These are phyloP conservation scores for Lamellibrachia columna DNA, from an alignment of 2,888 invertebrate species.

Conservation along the genomic window DNA sequence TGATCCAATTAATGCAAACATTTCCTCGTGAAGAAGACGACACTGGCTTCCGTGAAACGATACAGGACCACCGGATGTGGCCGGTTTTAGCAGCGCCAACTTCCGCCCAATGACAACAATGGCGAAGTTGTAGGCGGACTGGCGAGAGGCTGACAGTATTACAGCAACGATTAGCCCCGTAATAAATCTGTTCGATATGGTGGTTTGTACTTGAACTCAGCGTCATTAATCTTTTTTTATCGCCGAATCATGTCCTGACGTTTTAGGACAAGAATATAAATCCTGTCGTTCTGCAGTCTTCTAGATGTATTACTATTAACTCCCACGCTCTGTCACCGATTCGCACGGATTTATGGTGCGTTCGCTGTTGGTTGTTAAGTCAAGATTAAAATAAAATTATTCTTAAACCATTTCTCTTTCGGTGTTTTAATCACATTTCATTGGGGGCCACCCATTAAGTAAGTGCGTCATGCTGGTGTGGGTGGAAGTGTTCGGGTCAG, in stretches of 20 bases:
- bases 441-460: too few relatives aligned
- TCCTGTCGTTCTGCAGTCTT: too few relatives aligned
- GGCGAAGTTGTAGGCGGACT: background rate
- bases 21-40: background rate
- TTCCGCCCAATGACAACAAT: background rate
- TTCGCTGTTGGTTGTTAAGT: background rate
- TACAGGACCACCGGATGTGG: background rate
- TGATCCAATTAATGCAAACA: background rate
- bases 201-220: background rate
- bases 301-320: background rate
- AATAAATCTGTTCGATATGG: background rate
- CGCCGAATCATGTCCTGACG: background rate
- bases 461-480: too few relatives aligned
- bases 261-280: background rate
- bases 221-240: background rate
- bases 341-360: background rate
- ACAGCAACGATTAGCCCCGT: background rate
- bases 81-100: background rate
- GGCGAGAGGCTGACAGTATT: background rate
- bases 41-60: conserved; percentile 1
- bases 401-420: too few relatives aligned
- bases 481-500: too few relatives aligned
- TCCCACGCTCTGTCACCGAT: background rate
- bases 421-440: too few relatives aligned
- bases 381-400: too few relatives aligned